Conservation (phyloP, 2,113 vertebrate species). For the Amia ocellicauda region DNA sequence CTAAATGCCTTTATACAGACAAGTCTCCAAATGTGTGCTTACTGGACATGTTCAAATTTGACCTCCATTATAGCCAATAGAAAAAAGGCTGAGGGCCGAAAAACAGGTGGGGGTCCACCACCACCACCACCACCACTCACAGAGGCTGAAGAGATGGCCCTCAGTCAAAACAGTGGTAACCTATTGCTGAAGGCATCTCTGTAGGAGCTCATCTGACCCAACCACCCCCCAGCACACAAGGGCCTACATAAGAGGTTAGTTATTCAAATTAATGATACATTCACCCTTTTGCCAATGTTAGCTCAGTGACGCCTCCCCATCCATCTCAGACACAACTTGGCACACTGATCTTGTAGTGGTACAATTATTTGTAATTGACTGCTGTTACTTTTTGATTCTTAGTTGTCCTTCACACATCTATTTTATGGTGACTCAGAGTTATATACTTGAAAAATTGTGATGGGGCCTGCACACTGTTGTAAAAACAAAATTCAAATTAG, state of each 20-base stretch:
- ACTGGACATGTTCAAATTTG: no score
- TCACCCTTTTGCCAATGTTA: constrained; percentile 13
- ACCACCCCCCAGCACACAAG: no score
- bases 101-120: no score
- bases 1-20: no score
- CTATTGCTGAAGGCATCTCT: not conserved
- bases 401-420: constrained; percentile 8
- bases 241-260: no score
- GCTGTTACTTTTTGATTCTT: no score
- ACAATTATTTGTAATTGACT: not conserved
- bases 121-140: no score
- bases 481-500: not conserved
- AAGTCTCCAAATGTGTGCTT: no score
- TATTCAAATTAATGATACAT: not conserved
- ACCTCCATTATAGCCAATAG: no score
- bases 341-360: not conserved
- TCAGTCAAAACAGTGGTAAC: not conserved
- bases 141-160: no score
- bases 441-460: not conserved
- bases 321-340: no score
- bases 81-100: no score
- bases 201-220: constrained; percentile 4
- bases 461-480: not conserved
- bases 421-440: not conserved
- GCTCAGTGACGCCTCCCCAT: not conserved